Conservation (phyloP, 2,113 vertebrate species). For the Ancistrus triradiatus region DNA sequence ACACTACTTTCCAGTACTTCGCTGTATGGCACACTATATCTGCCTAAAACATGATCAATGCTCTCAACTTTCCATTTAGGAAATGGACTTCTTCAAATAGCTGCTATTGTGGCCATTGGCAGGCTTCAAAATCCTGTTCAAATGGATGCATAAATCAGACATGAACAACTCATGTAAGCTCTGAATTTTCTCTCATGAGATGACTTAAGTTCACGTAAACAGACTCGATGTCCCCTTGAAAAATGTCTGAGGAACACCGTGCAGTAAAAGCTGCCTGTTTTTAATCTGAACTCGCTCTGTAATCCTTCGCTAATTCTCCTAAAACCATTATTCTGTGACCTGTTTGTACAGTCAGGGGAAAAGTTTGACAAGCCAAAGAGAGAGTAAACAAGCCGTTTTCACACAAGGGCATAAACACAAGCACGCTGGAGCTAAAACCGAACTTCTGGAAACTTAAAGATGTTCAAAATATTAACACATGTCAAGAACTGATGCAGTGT, state of each 20-base stretch:
- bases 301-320: constrained; percentile 15
- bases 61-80: no score
- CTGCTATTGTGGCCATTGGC: no score
- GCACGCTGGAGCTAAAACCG: constrained; percentile 15
- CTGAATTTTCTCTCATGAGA: no score
- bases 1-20: no score
- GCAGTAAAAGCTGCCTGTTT: constrained; percentile 35
- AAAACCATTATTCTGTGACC: constrained; percentile 38
- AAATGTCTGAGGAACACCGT: not conserved
- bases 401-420: constrained; percentile 21
- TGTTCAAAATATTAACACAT: constrained; percentile 39
- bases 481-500: constrained; percentile 23
- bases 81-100: no score
- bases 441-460: constrained; percentile 37
- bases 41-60: no score
- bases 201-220: no score
- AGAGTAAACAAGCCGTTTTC: constrained; percentile 34
- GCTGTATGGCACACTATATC: no score
- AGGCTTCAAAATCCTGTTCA: no score
- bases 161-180: no score
- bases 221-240: no score
- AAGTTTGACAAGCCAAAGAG: constrained; percentile 7
- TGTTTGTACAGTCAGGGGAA: constrained; percentile 37
- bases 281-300: constrained; percentile 36
- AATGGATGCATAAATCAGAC: no score